These are phyloP conservation scores for Silurus glanis DNA, from an alignment of 2,113 vertebrate species.

Conservation along the genomic window DNA sequence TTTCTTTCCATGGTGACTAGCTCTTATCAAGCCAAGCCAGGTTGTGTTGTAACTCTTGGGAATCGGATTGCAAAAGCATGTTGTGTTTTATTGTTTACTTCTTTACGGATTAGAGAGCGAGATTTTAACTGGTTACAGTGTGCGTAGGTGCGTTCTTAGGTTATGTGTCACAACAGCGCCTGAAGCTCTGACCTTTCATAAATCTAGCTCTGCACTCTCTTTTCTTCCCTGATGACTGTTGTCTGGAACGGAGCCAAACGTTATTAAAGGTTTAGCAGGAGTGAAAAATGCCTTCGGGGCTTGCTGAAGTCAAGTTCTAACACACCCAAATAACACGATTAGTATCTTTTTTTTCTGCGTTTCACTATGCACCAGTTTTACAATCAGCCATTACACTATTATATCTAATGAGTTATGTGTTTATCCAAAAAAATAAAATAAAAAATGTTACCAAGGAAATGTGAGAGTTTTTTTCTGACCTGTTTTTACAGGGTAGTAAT, in stretches of 20 bases:
- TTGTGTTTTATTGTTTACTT: conserved; percentile 37
- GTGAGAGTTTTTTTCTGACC: background rate
- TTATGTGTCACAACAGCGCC: conserved; percentile 39
- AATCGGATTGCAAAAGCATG: conserved; percentile 33
- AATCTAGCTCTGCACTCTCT: conserved; percentile 24
- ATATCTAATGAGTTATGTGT: background rate
- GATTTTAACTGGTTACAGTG: conserved; percentile 33
- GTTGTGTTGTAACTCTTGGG: conserved; percentile 37
- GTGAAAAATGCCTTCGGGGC: conserved; percentile 25
- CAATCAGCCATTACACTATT: conserved; percentile 4
- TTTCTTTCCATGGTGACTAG: conserved; percentile 14
- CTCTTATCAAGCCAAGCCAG: conserved; percentile 30
- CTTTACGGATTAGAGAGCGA: conserved; percentile 17
- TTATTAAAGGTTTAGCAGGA: conserved; percentile 36
- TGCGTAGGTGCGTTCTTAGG: conserved; percentile 23
- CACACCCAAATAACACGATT: conserved; percentile 38
- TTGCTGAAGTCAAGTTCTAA: conserved; percentile 28
- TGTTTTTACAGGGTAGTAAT: background rate
- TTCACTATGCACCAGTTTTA: background rate
- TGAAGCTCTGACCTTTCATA: conserved; percentile 36
- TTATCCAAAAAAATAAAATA: background rate
- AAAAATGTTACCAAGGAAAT: background rate
- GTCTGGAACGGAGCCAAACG: conserved; percentile 34
- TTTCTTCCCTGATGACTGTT: conserved; percentile 34
- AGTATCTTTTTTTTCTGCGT: background rate